Conservation (phyloP, 1,140 invertebrate genomes). For the Meloidogyne chitwoodi region DNA sequence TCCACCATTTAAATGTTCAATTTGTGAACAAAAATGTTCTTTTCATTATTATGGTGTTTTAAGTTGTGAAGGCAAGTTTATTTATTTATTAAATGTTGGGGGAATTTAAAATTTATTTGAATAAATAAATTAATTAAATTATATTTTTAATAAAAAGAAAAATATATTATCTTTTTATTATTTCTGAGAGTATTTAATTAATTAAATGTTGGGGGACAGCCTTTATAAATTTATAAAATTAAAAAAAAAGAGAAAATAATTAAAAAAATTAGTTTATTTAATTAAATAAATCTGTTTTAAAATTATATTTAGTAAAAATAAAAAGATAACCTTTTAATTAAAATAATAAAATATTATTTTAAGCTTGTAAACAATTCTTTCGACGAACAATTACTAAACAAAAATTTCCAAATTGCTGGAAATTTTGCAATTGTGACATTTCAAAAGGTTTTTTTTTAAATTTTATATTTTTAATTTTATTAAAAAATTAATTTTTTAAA, state of each 20-base stretch:
- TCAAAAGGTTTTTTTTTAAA: not conserved
- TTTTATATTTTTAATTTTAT: not conserved
- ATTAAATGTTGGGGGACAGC: too few species aligned
- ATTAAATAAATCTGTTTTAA: too few species aligned
- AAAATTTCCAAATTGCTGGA: not conserved
- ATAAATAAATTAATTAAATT: too few species aligned
- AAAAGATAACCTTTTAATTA: not conserved
- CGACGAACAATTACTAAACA: not conserved
- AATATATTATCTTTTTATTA: too few species aligned
- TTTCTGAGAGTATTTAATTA: too few species aligned
- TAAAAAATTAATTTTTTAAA: not conserved
- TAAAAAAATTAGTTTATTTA: too few species aligned
- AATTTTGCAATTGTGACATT: not conserved
- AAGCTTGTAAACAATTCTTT: conserved; percentile 17
- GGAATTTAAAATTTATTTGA: too few species aligned
- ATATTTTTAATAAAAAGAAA: too few species aligned
- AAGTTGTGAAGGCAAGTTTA: not conserved
- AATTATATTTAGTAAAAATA: too few species aligned
- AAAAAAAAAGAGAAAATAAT: too few species aligned
- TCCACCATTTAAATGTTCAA: not conserved
- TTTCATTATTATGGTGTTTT: not conserved
- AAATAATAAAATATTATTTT: not conserved
- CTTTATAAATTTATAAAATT: too few species aligned
- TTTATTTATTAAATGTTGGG: not conserved
- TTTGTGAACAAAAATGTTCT: not conserved